Base-by-base conservation (phyloP, 1,140 invertebrate genomes). In the Hyposmocoma kahamanoa region DNA sequence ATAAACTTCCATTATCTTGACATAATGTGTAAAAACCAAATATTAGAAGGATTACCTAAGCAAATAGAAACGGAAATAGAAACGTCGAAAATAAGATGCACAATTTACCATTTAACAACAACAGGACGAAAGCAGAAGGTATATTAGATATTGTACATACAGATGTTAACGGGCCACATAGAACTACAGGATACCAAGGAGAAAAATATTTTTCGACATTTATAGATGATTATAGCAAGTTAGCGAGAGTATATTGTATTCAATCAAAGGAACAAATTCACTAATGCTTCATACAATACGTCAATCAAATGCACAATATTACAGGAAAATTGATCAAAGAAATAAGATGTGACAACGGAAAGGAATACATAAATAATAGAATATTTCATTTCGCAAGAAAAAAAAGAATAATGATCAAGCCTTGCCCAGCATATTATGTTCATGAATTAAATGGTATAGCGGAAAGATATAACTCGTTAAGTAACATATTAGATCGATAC, bases 331-430 rank as follows among this genome's bases (percentile, higher is more conserved):
- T 36, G 39, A 67, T 19, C 66, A 68, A 47, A 56, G 13, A 64
- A 61, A 10, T 72, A 21, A 62, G 68, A 28, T 84, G 74, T 50
- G 76, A 87, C 51, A 84, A 83, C 60, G 80, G 81, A 3, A 75
- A 57, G 39, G 62, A 72, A 56, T 72, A 66, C 50, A 55, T 66
- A 43, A 72, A 72, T 52, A n/a, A n/a, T n/a, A n/a, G n/a, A n/a
- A n/a, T n/a, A n/a, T n/a, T n/a, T n/a, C n/a, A n/a, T n/a, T n/a
- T n/a, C n/a, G n/a, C n/a, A n/a, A n/a, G n/a, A n/a, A n/a, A n/a
- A n/a, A n/a, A n/a, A n/a, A n/a, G n/a, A n/a, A n/a, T n/a, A n/a
- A n/a, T n/a, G n/a, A n/a, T n/a, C n/a, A n/a, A n/a, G n/a, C n/a
- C n/a, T n/a, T n/a, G n/a, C n/a, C n/a, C n/a, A n/a, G n/a, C n/a